Evolutionary conservation across 2,888 invertebrate species (phyloP).

Genomic region (Synergus laeviventris): DNA sequence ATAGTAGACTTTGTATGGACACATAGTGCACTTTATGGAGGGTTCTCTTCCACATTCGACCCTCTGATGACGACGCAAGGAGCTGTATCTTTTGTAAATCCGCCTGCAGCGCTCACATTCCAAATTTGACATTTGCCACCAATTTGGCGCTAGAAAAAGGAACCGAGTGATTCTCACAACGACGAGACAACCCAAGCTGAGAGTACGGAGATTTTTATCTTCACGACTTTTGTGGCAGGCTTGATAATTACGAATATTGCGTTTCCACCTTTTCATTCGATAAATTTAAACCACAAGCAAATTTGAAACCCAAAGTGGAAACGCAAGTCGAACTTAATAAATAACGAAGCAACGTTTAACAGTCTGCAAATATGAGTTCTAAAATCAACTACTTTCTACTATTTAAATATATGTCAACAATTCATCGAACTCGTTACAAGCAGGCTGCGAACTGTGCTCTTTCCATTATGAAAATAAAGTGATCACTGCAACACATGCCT

Average conservation of each 20-base stretch:
- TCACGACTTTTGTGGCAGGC: not conserved
- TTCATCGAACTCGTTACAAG: not conserved
- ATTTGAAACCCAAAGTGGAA: not conserved
- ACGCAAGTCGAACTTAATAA: not conserved
- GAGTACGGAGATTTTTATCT: not conserved
- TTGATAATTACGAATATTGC: not conserved
- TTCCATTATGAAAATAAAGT: slow-evolving; percentile 46
- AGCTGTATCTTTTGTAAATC: slow-evolving; percentile 52
- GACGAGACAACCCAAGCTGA: slow-evolving; percentile 6
- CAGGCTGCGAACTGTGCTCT: not conserved
- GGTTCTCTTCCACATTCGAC: slow-evolving; percentile 53
- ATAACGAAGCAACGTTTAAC: not conserved
- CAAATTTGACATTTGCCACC: slow-evolving; percentile 53
- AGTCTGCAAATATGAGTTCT: slow-evolving; percentile 11
- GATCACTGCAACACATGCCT: slow-evolving; percentile 53
- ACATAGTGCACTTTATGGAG: slow-evolving; percentile 50
- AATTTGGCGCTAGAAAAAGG: slow-evolving; percentile 53
- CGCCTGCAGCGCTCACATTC: slow-evolving; percentile 53
- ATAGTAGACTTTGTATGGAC: slow-evolving; percentile 57
- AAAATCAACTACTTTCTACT: not conserved
- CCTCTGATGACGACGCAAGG: slow-evolving; percentile 51
- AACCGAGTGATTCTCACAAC: slow-evolving; percentile 28
- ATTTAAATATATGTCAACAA: not conserved
- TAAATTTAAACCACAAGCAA: not conserved
- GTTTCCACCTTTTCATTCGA: not conserved